Evolutionary conservation across 1,140 invertebrate species (phyloP).

Genomic region (Leptopilina boulardi): DNA sequence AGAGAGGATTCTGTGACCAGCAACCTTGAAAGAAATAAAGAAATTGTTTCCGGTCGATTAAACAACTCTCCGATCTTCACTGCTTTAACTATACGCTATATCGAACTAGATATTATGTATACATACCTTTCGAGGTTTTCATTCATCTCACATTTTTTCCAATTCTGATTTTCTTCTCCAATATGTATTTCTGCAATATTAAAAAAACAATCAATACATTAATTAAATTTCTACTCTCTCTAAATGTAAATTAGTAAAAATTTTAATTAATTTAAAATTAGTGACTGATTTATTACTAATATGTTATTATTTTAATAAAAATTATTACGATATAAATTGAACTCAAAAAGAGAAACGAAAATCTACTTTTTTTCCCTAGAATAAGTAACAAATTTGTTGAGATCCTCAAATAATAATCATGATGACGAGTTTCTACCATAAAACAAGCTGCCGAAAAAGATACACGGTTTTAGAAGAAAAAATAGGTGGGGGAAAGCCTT

Average conservation of each 20-base stretch:
- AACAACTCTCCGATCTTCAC: conserved; percentile 24
- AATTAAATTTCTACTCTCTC: too few species aligned
- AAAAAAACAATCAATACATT: too few species aligned
- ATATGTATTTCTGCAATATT: neutral
- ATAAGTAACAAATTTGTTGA: neutral
- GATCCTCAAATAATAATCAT: neutral
- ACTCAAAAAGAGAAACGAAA: too few species aligned
- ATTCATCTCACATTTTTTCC: neutral
- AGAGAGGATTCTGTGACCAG: conserved; percentile 12
- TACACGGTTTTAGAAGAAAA: neutral
- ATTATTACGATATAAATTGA: too few species aligned
- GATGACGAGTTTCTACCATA: neutral
- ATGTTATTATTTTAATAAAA: too few species aligned
- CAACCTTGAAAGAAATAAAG: conserved; percentile 41
- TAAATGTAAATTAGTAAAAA: too few species aligned
- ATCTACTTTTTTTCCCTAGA: too few species aligned
- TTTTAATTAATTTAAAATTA: too few species aligned
- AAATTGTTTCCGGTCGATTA: conserved; percentile 41
- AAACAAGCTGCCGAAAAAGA: conserved; percentile 18
- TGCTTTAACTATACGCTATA: conserved; percentile 36
- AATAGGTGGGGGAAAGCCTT: neutral
- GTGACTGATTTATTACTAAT: too few species aligned
- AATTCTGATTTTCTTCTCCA: neutral
- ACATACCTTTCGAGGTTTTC: neutral
- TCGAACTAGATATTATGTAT: conserved; percentile 29